These are phyloP conservation scores for Drosophila birchii DNA, from an alignment of 2,888 invertebrate species.

Conservation along the genomic window DNA sequence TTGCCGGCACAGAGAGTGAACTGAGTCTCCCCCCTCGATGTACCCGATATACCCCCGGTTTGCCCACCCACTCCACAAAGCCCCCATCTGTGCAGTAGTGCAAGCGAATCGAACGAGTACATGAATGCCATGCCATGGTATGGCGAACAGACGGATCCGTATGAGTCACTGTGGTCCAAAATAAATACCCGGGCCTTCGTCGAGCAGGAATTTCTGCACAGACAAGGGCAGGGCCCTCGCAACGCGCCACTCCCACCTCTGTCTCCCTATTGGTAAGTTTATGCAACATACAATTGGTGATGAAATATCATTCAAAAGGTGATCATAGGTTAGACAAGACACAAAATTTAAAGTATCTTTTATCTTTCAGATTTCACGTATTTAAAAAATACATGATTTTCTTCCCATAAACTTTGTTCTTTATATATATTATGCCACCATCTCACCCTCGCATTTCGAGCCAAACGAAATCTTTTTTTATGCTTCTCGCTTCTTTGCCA, in stretches of 20 bases:
- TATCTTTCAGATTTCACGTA: background rate
- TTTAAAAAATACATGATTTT: background rate
- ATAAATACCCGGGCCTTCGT: conserved; percentile 63
- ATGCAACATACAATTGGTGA: background rate
- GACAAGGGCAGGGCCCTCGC: conserved; percentile 29
- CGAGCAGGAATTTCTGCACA: conserved; percentile 60
- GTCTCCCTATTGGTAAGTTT: background rate
- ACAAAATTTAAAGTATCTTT: no score
- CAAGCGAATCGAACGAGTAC: conserved; percentile 29
- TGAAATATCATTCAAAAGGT: background rate
- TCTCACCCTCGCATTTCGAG: conserved; percentile 31
- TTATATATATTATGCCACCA: conserved; percentile 1
- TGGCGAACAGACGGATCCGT: conserved; percentile 32
- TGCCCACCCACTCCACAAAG: conserved; percentile 57
- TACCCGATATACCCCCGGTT: conserved; percentile 6
- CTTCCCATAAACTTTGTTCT: background rate
- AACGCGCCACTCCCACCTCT: conserved; percentile 21
- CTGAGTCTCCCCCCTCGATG: conserved; percentile 5
- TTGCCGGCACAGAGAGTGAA: conserved; percentile 41
- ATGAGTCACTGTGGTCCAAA: conserved; percentile 67
- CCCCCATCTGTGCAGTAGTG: conserved; percentile 58
- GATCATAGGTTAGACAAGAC: background rate
- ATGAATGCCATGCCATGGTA: conserved; percentile 35
- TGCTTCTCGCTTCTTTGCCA: conserved; percentile 23
- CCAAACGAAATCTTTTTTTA: conserved; percentile 38